Percentiles rank a stretch among this genome's conserved stretches.
Conservation (phyloP, 2,797 vertebrate species). For the Danio choprae region DNA sequence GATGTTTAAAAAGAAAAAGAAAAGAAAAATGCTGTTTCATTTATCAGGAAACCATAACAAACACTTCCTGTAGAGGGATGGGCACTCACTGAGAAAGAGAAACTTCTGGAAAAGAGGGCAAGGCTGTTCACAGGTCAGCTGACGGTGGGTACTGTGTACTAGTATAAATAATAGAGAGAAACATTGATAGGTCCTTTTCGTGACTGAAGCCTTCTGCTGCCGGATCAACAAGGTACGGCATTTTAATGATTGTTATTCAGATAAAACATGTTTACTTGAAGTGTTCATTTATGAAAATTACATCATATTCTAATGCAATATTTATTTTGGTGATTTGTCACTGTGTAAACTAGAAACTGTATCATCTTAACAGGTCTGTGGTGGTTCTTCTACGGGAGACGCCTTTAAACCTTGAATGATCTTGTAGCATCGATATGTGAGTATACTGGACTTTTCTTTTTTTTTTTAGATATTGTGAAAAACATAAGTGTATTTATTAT, state of each 20-base stretch:
- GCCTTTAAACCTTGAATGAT: background rate
- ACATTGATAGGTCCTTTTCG: background rate
- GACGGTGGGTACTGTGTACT: background rate
- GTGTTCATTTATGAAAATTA: background rate
- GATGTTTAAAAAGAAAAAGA: background rate
- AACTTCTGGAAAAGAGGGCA: background rate
- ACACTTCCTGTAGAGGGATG: background rate
- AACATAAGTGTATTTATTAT: background rate
- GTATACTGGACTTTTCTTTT: background rate
- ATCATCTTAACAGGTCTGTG: background rate
- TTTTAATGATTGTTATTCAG: background rate
- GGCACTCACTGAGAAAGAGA: background rate
- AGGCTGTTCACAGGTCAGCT: background rate
- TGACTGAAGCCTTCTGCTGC: background rate
- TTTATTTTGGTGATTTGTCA: background rate
- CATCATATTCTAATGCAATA: background rate
- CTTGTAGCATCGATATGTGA: constrained; percentile 4
- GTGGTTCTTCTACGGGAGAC: background rate
- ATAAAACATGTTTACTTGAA: background rate
- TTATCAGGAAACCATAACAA: background rate
- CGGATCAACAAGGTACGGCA: constrained; percentile 19
- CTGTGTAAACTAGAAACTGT: background rate
- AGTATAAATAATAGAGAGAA: background rate
- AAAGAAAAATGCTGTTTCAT: background rate
- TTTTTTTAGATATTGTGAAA: background rate